Conservation (phyloP, 2,888 invertebrate genomes). For the Drosophila fulvimacula region DNA sequence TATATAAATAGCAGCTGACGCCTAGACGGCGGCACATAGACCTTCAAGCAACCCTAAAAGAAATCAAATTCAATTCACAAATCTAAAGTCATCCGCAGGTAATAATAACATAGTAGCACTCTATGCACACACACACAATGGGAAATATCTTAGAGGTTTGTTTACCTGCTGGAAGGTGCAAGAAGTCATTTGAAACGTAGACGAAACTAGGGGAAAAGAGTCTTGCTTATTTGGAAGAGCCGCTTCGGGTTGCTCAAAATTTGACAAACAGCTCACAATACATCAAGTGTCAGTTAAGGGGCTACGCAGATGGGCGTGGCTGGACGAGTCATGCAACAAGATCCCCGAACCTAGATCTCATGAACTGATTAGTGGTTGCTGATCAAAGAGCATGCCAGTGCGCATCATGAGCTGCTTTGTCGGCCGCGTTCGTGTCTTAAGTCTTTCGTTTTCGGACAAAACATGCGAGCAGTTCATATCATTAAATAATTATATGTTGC, state of each 20-base stretch:
- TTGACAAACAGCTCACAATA: conserved; percentile 59
- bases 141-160: conserved; percentile 14
- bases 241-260: conserved; percentile 28
- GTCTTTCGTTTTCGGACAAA: conserved; percentile 29
- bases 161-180: conserved; percentile 59
- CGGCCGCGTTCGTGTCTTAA: conserved; percentile 44
- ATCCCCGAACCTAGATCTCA: conserved; percentile 23
- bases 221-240: conserved; percentile 11
- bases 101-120: conserved; percentile 48
- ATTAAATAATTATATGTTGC: conserved; percentile 56
- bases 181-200: conserved; percentile 55
- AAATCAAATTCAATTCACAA: conserved; percentile 62
- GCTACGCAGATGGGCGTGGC: conserved; percentile 44
- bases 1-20: no score
- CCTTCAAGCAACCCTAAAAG: conserved; percentile 29
- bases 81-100: conserved; percentile 43
- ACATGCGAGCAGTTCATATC: conserved; percentile 39
- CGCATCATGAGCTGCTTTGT: conserved; percentile 1
- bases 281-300: conserved; percentile 62
- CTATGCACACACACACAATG: conserved; percentile 14
- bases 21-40: conserved; percentile 26
- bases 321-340: conserved; percentile 39
- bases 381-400: conserved; percentile 15
- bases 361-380: conserved; percentile 42
- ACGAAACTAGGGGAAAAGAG: conserved; percentile 8